Evolutionary conservation across 2,888 invertebrate genomes (phyloP).

Genomic region (Hoplodrina ambigua): DNA sequence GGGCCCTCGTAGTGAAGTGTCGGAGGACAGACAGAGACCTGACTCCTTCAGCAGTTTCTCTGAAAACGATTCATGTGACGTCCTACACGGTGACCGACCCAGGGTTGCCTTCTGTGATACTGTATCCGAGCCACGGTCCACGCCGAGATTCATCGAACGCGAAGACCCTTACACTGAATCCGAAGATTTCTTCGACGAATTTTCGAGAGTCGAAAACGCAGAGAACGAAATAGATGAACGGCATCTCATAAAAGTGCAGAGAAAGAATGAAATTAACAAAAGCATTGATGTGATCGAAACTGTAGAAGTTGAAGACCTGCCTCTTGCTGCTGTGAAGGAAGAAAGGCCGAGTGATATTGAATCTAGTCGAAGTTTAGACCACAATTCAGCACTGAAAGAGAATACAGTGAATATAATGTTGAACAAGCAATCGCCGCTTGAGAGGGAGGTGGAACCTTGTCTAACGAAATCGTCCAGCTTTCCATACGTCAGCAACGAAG

Average conservation of each 20-base stretch:
- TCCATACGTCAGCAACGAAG: conserved; percentile 78
- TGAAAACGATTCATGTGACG: conserved; percentile 87
- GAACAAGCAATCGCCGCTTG: conserved; percentile 74
- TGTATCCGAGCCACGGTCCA: conserved; percentile 85
- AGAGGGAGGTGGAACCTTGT: conserved; percentile 76
- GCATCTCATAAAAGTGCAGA: conserved; percentile 84
- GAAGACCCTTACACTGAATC: conserved; percentile 87
- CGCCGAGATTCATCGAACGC: conserved; percentile 86
- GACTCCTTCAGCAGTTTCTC: conserved; percentile 88
- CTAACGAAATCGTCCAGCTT: conserved; percentile 84
- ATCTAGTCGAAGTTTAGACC: conserved; percentile 80
- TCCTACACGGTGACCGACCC: conserved; percentile 77
- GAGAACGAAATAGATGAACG: conserved; percentile 86
- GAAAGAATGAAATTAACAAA: conserved; percentile 88
- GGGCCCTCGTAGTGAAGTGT: conserved; percentile 86
- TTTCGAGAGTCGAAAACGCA: conserved; percentile 80
- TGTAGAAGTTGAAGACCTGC: conserved; percentile 73
- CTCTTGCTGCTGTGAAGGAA: conserved; percentile 71
- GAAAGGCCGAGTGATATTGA: conserved; percentile 79
- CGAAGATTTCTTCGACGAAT: conserved; percentile 82
- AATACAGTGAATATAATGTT: conserved; percentile 84
- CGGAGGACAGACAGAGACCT: conserved; percentile 85
- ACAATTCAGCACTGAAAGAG: conserved; percentile 82
- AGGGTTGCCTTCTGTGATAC: conserved; percentile 82
- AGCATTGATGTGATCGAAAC: conserved; percentile 78